Base-by-base conservation (phyloP, 2,113 vertebrate species). In the Ictalurus punctatus region DNA sequence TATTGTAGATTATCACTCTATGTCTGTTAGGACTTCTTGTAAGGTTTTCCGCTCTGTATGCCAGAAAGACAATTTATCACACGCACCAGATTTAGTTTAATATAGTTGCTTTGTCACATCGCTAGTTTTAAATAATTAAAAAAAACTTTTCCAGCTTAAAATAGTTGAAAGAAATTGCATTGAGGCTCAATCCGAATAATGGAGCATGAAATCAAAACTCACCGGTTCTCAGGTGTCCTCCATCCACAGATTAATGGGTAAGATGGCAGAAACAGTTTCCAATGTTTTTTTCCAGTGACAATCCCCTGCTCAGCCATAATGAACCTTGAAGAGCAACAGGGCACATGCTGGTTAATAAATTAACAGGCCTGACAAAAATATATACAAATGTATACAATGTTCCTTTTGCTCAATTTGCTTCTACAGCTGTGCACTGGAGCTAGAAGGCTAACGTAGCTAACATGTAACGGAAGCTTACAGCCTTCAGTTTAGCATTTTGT, bases 251-350 rank as follows among this genome's bases (percentile, higher is more conserved):
- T 23, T 30, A 91, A 96, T 95, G 94, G 94, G 87, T 93, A 88
- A 92, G 91, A 94, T 91, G 88, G 93, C 93, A 87, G 92, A 90
- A 93, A 94, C 59, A 88, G 89, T 96, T 97, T 97, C 96, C 97
- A 96, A 98, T 96, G 56, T 84, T 97, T 98, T 97, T 98, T 98
- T 97, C 96, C 96, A 95, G 95, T 96, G 95, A 95, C 95, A 95
- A 93, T 92, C 89, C 93, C 94, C 87, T 19, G 90, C 89, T 96
- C 94, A 95, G 89, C 88, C 86, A 67, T 87, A 83, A 65, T 27
- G 65, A 89, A 30, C 84, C 90, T 90, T 88, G 48, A 90, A 69
- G 16, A 61, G 58, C 34, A 83, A 34, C 56, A 63, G 34, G 25
- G 37, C 14, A 65, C 48, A 52, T 44, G 52, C 63, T 85, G 16